phyloP scores from a whole-genome alignment of 1,140 invertebrate species.

The Argopecten irradians region DNA sequence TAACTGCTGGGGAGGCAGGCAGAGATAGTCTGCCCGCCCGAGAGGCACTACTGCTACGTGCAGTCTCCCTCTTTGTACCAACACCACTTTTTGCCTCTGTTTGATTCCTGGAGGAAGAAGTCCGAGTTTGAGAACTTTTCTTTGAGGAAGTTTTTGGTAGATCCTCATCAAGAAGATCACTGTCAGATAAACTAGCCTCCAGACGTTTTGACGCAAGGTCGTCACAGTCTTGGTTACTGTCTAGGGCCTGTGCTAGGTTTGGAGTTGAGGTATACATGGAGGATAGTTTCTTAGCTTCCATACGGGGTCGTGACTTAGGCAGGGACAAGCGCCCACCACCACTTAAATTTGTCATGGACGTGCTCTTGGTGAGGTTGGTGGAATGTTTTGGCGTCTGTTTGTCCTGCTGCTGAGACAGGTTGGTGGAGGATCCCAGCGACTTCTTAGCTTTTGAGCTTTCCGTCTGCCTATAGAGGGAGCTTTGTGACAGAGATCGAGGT shows the following conservation, averaged over 20 bases:
- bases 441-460: slow-evolving; percentile 52
- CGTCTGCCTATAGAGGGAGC: slow-evolving; percentile 44
- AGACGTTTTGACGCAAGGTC: slow-evolving; percentile 48
- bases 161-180: slow-evolving; percentile 61
- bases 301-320: slow-evolving; percentile 31
- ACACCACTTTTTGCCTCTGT: slow-evolving; percentile 29
- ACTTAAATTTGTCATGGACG: slow-evolving; percentile 49
- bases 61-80: slow-evolving; percentile 25
- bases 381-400: neutral
- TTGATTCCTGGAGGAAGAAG: neutral
- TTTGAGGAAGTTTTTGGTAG: neutral
- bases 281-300: slow-evolving; percentile 39
- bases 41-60: neutral
- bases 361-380: slow-evolving; percentile 37
- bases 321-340: neutral
- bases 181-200: slow-evolving; percentile 56
- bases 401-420: slow-evolving; percentile 27
- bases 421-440: slow-evolving; percentile 23
- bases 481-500: slow-evolving; percentile 40
- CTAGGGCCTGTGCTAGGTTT: slow-evolving; percentile 48
- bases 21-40: slow-evolving; percentile 33
- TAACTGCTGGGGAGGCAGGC: slow-evolving; percentile 26
- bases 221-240: slow-evolving; percentile 22
- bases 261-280: slow-evolving; percentile 62
- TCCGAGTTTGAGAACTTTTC: neutral